Evolutionary conservation across 1,140 invertebrate genomes (phyloP), one percentile per base, ranked within the genome.

Genomic region (Potamilus streckersoni): DNA sequence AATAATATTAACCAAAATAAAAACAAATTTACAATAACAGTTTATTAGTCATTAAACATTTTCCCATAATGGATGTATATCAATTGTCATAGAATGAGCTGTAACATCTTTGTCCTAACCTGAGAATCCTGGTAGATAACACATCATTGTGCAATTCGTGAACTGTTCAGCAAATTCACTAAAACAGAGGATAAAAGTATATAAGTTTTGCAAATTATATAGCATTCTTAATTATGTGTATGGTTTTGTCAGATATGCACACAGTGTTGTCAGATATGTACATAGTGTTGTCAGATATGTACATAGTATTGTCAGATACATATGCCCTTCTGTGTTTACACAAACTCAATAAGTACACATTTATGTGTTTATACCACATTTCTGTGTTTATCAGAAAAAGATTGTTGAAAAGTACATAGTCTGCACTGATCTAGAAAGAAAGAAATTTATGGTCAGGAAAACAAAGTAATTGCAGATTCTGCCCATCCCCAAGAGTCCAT

Each of bases 121-220:
- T 79, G 88, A 86, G 78, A 90, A 91, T 49, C 88, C 87, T 70
- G 90, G 90, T 23, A 90, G 79, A 78, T 88, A 91, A 69, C 85
- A 89, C 84, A 91, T 87, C 57, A 90, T 69, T 19, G 88, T 85
- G 78, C 89, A 90, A 69, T 90, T 88, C 19, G 87, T 89, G 63
- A 87, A 89, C 82, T 88, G 86, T 72, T 88, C 86, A 56, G 86
- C 86, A 57, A 88, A 74, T 68, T 89, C 86, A 80, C 85, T 86
- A 74, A 57, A 84, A 49, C 38, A 49, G 38, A 8, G 38, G 38
- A 49, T 49, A 49, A 84, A 72, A 66, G 78, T 72, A 19, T 73
- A 64, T 57, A 77, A 78, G 55, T 73, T 65, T 56, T 64, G 5
- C 64, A 66, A 62, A 62, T 62, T 62, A 31, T 8, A 62, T 0